Percentiles rank a stretch among this genome's conserved stretches.
phyloP scores from a whole-genome alignment of 2,113 vertebrate genomes.

The Eolophus roseicapilla region DNA sequence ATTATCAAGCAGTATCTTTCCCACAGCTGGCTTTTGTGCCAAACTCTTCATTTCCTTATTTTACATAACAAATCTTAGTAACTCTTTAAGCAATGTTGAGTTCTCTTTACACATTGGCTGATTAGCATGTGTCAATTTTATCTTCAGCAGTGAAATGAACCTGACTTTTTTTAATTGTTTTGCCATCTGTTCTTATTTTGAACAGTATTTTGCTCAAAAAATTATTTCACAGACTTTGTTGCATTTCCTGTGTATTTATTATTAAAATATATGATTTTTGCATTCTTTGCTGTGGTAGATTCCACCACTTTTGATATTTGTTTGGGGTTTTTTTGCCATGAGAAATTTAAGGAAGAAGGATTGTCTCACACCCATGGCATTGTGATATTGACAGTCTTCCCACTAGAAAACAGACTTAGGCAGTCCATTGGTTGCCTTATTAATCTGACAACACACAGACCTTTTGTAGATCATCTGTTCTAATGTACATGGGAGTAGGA shows the following conservation, averaged over 20 bases:
- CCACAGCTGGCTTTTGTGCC: not conserved
- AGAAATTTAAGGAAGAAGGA: not conserved
- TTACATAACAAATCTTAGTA: not conserved
- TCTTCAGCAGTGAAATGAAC: not conserved
- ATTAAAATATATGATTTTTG: not conserved
- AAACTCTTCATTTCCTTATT: not conserved
- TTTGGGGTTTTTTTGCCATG: not conserved
- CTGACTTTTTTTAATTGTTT: not conserved
- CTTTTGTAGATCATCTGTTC: not conserved
- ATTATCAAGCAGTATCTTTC: not conserved
- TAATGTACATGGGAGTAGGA: not conserved
- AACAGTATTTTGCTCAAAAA: not conserved
- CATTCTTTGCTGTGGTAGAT: not conserved
- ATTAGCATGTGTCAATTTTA: not conserved
- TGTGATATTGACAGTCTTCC: not conserved
- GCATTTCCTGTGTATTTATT: not conserved
- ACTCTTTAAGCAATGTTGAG: not conserved
- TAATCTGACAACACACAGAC: not conserved
- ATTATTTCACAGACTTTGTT: not conserved
- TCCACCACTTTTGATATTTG: not conserved
- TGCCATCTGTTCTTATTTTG: not conserved
- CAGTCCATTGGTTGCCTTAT: not conserved
- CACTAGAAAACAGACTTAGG: not conserved
- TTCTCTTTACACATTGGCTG: not conserved
- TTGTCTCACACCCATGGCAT: not conserved